phyloP scores from a whole-genome alignment of 2,888 invertebrate genomes.

The Minunthozetes semirufus region DNA sequence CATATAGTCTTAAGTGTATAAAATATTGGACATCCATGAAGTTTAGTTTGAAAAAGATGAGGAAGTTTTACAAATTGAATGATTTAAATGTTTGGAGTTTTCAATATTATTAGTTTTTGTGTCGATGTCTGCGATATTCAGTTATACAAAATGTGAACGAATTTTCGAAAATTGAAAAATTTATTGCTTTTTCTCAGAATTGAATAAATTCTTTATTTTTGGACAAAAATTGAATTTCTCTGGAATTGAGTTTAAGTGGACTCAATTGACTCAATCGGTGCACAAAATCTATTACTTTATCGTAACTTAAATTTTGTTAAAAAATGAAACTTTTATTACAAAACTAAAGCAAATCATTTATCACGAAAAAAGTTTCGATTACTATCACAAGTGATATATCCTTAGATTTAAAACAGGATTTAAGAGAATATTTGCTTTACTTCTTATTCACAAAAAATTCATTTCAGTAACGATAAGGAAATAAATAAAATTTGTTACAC shows the following conservation, averaged over 20 bases:
- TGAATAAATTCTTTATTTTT: background rate
- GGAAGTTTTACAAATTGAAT: background rate
- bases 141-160: background rate
- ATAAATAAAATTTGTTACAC: conserved; percentile 27
- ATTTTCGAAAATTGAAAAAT: conserved; percentile 13
- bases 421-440: conserved; percentile 8
- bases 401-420: conserved; percentile 3
- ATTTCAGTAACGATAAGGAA: conserved; percentile 2
- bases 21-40: too few species aligned
- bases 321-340: conserved; percentile 27
- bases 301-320: conserved; percentile 13
- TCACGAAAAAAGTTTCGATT: conserved; percentile 23
- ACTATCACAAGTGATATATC: background rate
- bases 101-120: background rate
- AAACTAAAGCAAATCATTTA: conserved; percentile 22
- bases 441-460: background rate
- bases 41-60: too few species aligned
- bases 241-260: conserved; percentile 1
- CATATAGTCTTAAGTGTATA: too few species aligned
- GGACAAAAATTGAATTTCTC: background rate
- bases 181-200: background rate
- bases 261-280: conserved; percentile 9
- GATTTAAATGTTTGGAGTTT: background rate
- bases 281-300: background rate
- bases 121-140: background rate